Conservation (phyloP, 2,113 vertebrate genomes). For the Gavialis gangeticus region DNA sequence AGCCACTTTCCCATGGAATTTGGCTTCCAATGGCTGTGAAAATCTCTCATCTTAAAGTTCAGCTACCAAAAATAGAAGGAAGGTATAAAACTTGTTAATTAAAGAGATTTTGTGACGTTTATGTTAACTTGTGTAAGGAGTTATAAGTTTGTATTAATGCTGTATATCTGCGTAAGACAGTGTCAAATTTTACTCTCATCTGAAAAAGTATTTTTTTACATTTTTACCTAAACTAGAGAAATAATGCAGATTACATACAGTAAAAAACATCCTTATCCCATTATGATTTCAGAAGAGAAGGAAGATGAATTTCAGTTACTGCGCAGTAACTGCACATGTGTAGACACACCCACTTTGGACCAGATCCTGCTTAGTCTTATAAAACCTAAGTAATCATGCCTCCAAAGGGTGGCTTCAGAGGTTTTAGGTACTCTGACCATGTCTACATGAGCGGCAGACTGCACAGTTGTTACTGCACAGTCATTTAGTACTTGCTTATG, state of each 20-base stretch:
- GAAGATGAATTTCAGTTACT: neutral
- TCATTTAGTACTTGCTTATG: no score
- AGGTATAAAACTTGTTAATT: neutral
- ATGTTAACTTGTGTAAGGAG: neutral
- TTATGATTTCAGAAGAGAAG: neutral
- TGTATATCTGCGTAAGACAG: neutral
- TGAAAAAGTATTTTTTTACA: neutral
- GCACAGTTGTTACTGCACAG: no score
- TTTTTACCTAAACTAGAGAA: neutral
- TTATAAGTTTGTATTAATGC: neutral
- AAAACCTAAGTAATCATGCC: no score
- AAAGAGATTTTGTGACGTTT: neutral
- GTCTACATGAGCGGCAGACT: no score
- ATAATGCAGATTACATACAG: neutral
- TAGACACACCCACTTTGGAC: no score
- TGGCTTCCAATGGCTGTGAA: neutral
- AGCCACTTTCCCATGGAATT: neutral
- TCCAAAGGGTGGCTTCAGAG: no score
- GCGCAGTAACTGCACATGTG: no score
- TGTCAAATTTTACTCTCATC: conserved; percentile 14
- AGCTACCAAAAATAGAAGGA: neutral
- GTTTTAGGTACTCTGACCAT: no score
- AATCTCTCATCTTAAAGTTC: neutral
- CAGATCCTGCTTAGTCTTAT: no score
- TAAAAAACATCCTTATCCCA: neutral